These are phyloP conservation scores for Trichopria drosophilae DNA, from an alignment of 2,888 invertebrate species.

Conservation along the genomic window DNA sequence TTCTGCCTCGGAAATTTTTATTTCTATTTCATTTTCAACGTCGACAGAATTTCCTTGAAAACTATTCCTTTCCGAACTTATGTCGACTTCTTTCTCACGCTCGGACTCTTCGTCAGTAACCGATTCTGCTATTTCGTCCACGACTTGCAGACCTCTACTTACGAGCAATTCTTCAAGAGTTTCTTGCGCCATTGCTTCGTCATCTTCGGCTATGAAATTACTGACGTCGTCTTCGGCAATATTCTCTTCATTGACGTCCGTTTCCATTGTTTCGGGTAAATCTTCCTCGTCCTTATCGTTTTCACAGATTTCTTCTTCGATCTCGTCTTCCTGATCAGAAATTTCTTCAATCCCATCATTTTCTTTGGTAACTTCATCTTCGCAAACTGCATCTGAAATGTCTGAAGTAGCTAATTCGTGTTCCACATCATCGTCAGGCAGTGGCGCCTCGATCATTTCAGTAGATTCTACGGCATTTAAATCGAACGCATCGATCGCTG, in stretches of 20 bases:
- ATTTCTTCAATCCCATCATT: constrained; percentile 9
- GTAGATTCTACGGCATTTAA: background rate
- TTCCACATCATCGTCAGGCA: background rate
- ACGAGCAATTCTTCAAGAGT: constrained; percentile 33
- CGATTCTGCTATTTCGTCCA: constrained; percentile 31
- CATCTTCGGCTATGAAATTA: too few relatives aligned
- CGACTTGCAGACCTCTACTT: constrained; percentile 32
- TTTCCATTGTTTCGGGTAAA: constrained; percentile 1
- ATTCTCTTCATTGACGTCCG: constrained; percentile 14
- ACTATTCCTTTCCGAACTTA: constrained; percentile 16
- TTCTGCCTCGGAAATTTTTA: constrained; percentile 27
- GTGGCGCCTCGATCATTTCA: constrained; percentile 10
- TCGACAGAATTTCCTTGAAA: background rate
- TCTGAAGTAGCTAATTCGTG: constrained; percentile 3
- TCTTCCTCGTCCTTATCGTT: background rate
- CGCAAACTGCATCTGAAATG: background rate
- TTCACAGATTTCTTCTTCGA: constrained; percentile 1
- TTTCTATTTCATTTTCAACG: constrained; percentile 13
- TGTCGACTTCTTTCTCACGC: constrained; percentile 20
- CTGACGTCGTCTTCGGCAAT: too few relatives aligned
- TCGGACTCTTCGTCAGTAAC: constrained; percentile 28
- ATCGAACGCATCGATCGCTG: constrained; percentile 6
- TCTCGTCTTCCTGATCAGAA: background rate
- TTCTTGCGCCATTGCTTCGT: constrained; percentile 24
- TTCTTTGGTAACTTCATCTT: background rate